Evolutionary conservation across 2,888 invertebrate species (phyloP).

Genomic region (Conomelus anceps): DNA sequence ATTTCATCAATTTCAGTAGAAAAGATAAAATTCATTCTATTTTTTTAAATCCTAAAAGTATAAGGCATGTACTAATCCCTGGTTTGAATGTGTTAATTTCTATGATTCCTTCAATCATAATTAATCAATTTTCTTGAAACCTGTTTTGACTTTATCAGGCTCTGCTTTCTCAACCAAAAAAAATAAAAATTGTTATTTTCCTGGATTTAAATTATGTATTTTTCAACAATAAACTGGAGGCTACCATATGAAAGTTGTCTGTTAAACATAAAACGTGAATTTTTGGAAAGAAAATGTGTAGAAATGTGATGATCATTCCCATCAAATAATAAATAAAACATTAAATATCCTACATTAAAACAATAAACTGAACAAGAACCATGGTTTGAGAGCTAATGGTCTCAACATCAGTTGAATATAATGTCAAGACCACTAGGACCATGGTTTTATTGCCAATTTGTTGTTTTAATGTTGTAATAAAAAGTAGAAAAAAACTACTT

Average conservation of each 20-base stretch:
- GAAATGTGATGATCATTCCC: too few species aligned
- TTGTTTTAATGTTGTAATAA: constrained; percentile 1
- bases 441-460: constrained; percentile 12
- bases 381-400: not conserved
- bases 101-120: not conserved
- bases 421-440: not conserved
- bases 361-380: constrained; percentile 13
- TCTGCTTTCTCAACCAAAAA: not conserved
- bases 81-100: not conserved
- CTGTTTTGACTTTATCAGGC: not conserved
- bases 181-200: too few species aligned
- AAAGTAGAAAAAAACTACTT: constrained; percentile 1
- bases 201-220: too few species aligned
- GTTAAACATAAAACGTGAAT: too few species aligned
- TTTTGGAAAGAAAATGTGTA: too few species aligned
- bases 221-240: too few species aligned
- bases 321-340: too few species aligned
- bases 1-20: too few species aligned
- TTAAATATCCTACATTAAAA: too few species aligned
- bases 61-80: not conserved
- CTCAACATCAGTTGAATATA: not conserved
- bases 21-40: not conserved
- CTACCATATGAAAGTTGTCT: too few species aligned
- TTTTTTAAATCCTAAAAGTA: not conserved
- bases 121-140: not conserved